A percentile compares a stretch with the other conserved stretches of the same genome.
Conservation (phyloP, 2,888 invertebrate species). For the Eurytoma adleriae region DNA sequence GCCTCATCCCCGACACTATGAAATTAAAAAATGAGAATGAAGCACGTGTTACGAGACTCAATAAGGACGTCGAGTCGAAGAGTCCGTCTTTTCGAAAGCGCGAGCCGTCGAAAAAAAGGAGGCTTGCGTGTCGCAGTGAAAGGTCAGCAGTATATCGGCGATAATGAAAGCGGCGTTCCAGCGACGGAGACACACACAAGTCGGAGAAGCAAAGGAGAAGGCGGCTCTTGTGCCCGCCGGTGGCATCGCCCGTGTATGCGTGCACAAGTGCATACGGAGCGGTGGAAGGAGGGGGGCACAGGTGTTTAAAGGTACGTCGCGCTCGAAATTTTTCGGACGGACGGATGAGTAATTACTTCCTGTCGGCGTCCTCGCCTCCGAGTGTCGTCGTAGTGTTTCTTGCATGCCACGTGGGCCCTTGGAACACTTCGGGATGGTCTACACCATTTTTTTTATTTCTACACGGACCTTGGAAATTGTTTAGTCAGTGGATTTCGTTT, state of each 20-base stretch:
- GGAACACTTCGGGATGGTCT: no score
- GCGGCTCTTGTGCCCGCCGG: constrained; percentile 29
- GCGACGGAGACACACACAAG: not conserved
- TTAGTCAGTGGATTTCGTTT: no score
- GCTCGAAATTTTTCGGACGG: constrained; percentile 5
- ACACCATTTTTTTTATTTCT: no score
- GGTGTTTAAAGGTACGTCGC: not conserved
- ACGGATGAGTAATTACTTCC: not conserved
- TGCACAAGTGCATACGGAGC: not conserved
- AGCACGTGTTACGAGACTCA: not conserved
- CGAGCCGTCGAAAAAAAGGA: not conserved
- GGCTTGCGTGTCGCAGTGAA: constrained; percentile 39
- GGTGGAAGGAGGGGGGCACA: not conserved
- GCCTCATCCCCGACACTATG: not conserved
- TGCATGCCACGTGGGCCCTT: no score
- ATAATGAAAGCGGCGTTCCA: constrained; percentile 43
- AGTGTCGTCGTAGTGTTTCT: no score
- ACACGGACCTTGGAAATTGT: no score
- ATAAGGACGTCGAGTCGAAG: not conserved
- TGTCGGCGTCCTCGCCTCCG: not conserved
- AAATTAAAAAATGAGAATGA: not conserved
- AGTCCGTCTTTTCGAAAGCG: constrained; percentile 13
- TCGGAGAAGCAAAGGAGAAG: constrained; percentile 38
- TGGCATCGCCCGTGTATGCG: constrained; percentile 18
- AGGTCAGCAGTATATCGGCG: constrained; percentile 49